phyloP scores from a whole-genome alignment of 2,797 vertebrate species.

The Chanos chanos region DNA sequence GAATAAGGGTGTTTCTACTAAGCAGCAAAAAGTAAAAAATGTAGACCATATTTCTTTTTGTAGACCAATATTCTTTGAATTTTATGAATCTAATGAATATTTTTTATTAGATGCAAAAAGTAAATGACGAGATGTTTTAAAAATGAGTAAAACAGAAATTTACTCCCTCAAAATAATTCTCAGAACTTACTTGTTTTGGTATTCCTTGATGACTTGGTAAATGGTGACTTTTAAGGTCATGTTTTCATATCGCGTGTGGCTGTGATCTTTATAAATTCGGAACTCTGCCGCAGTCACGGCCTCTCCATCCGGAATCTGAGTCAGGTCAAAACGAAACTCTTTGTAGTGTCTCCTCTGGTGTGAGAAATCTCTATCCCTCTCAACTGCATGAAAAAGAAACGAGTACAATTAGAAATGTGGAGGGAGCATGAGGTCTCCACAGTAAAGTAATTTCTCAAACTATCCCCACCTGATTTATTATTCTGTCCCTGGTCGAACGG shows the following conservation, averaged over 20 bases:
- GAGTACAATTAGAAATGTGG: conserved; percentile 36
- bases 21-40: no score
- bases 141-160: not conserved
- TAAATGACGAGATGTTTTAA: not conserved
- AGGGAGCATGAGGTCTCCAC: no score
- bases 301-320: conserved; percentile 95
- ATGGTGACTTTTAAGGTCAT: conserved; percentile 91
- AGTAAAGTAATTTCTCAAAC: not conserved
- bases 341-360: conserved; percentile 97
- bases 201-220: conserved; percentile 96
- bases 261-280: conserved; percentile 95
- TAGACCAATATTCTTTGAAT: no score
- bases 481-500: not conserved
- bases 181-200: conserved; percentile 85
- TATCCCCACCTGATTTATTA: not conserved
- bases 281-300: conserved; percentile 97
- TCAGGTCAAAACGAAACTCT: conserved; percentile 98
- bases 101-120: no score
- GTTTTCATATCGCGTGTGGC: conserved; percentile 88
- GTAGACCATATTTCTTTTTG: no score
- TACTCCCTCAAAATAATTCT: not conserved
- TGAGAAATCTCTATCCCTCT: conserved; percentile 98
- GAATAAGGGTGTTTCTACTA: no score
- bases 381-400: conserved; percentile 73
- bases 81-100: no score